phyloP scores from a whole-genome alignment of 2,797 vertebrate genomes.

The Sebastes jordani region DNA sequence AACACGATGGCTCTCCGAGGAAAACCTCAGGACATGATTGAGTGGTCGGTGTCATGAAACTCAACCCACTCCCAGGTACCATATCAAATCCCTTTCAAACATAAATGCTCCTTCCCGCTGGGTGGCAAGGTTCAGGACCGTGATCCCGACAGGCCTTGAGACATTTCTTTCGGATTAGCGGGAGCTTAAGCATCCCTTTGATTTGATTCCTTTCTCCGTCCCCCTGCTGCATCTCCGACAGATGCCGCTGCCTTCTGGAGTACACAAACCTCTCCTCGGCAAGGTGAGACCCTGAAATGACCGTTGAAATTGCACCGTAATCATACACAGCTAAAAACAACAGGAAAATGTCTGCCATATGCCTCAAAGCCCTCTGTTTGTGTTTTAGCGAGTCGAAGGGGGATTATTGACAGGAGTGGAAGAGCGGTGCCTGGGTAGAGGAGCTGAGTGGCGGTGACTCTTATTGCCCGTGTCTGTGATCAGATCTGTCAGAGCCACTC shows the following conservation, averaged over 20 bases:
- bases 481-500: constrained; percentile 75
- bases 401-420: constrained; percentile 72
- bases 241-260: constrained; percentile 59
- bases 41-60: constrained; percentile 50
- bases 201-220: constrained; percentile 66
- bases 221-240: constrained; percentile 55
- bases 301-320: constrained; percentile 79
- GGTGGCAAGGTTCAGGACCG: constrained; percentile 62
- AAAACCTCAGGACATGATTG: constrained; percentile 51
- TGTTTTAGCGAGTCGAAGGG: constrained; percentile 55
- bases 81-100: constrained; percentile 63
- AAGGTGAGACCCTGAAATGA: constrained; percentile 79
- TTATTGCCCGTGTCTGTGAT: constrained; percentile 68
- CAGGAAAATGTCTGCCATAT: constrained; percentile 83
- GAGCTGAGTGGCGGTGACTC: constrained; percentile 53
- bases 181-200: constrained; percentile 61
- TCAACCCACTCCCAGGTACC: constrained; percentile 57
- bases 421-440: constrained; percentile 45
- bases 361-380: constrained; percentile 74
- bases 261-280: constrained; percentile 57
- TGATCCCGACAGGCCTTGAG: constrained; percentile 64
- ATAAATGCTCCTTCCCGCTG: constrained; percentile 52
- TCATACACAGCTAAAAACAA: constrained; percentile 76
- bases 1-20: constrained; percentile 15
- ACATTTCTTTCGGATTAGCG: constrained; percentile 65